Conservation (phyloP, 2,888 invertebrate species). For the Cataglyphis albicans region DNA sequence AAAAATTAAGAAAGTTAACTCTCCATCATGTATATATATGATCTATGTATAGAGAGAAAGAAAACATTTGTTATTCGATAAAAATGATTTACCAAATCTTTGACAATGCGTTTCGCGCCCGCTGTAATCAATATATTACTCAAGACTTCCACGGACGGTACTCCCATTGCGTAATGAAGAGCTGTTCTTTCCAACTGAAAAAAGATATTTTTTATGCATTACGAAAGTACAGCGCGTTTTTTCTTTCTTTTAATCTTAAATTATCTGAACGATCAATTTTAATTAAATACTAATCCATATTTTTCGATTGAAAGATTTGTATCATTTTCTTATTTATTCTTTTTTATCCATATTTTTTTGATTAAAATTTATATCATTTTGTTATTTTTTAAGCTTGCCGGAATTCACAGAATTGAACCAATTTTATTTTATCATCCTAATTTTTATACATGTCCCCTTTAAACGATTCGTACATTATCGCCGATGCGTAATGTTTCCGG, state of each 20-base stretch:
- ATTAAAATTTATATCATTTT: not conserved
- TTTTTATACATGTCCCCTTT: not conserved
- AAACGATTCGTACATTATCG: conserved; percentile 91
- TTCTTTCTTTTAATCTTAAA: not conserved
- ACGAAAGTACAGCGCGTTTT: not conserved
- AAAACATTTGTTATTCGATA: not conserved
- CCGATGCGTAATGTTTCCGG: conserved; percentile 92
- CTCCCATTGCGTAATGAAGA: conserved; percentile 96
- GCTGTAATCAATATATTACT: conserved; percentile 93
- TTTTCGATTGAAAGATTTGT: not conserved
- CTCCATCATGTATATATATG: not conserved
- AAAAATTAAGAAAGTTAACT: conserved; percentile 66
- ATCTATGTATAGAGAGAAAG: not conserved
- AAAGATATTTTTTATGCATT: conserved; percentile 9
- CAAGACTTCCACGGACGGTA: conserved; percentile 93
- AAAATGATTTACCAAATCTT: conserved; percentile 89
- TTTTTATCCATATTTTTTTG: not conserved
- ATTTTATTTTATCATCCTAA: not conserved
- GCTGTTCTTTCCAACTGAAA: conserved; percentile 94
- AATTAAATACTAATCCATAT: not conserved
- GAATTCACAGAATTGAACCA: not conserved
- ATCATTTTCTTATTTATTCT: not conserved
- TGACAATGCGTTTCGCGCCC: conserved; percentile 93
- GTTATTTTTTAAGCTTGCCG: not conserved
- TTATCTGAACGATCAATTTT: not conserved